Evolutionary conservation across 2,888 invertebrate genomes (phyloP), one percentile per base, ranked within the genome.

Genomic region (Linnaemya tessellans): DNA sequence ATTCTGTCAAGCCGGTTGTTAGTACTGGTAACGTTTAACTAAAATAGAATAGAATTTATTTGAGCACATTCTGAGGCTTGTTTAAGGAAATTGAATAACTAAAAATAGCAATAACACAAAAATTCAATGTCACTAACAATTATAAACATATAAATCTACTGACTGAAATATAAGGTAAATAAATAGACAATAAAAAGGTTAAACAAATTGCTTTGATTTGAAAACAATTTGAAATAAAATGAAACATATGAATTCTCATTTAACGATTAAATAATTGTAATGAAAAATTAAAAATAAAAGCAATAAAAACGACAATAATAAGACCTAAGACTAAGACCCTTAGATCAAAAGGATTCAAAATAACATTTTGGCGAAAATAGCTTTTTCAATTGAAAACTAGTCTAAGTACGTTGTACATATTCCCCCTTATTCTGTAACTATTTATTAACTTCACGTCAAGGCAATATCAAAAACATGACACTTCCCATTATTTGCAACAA

Each of bases 41-140:
- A 18, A 30, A 75, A 43, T 54, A 58, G 54, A 77, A 56, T 77
- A 68, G 22, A 79, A 73, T 3, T 30, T 56, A 22, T 67, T 25
- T 41, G 60, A 75, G 60, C 74, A 75, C 22, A 54, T 60, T 74
- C 68, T 81, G 60, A 71, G 54, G 70, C 71, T 64, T 71, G n/a
- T 46, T 71, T 64, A 56, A 79, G 62, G 79, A 79, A 79, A 62
- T 71, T 54, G 30, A 58, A 58, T 49, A 67, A 43, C 15, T 62
- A 65, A 25, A 20, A 46, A 43, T 11, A 67, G 43, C 8, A 41
- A n/a, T 1, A 74, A 22, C 10, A 43, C 43, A 30, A 65, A 65
- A 67, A 46, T 75, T 81, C 74, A 81, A 81, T 74, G 80, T 68
- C 80, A 75, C 22, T 74, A 68, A 68, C 74, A 81, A 81, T 70